Base-by-base conservation (phyloP, 2,113 vertebrate species). In the Panurus biarmicus region DNA sequence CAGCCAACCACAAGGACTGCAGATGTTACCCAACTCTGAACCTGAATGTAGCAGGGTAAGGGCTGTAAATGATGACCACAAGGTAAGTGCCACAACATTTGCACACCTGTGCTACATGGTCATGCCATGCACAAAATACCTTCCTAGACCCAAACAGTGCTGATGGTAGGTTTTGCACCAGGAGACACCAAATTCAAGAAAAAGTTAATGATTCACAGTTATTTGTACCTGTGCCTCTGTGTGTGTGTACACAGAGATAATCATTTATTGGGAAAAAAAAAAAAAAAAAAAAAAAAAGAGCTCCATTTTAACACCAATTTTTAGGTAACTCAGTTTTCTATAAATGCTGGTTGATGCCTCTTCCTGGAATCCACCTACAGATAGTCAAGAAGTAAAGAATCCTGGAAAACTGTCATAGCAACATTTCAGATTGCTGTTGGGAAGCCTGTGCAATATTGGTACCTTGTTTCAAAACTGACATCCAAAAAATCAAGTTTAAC, bases 321-420 rank as follows among this genome's bases (percentile, higher is more conserved):
- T 56, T 70, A 95, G 78, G 75, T 93, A 91, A 70, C 24, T 71
- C 2, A 0, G 13, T 67, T 90, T 87, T 89, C 78, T 85, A 74
- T 35, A 85, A 93, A 79, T 58, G 33, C 7, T 72, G 42, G 14
- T 70, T 83, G 89, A 15, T 76, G 47, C 11, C n/a, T 87, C 67
- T 90, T 91, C 87, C 82, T 94, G 67, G 75, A 94, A 94, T 91
- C 84, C 89, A 93, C 89, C 94, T 87, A 95, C 89, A 87, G 74
- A 85, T 61, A 83, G 75, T 82, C 82, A 94, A 91, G 67, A 92
- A 87, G 58, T 76, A 85, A 91, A 93, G 81, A 82, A 93, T 91
- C 85, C 71, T 82, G 92, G 67, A 95, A 95, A 93, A 94, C 78
- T 94, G 85, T 90, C 91, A 96, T 87, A 95, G 87, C 71, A 95